Base-by-base conservation (phyloP, 2,113 vertebrate species). In the Halichoerus grypus region DNA sequence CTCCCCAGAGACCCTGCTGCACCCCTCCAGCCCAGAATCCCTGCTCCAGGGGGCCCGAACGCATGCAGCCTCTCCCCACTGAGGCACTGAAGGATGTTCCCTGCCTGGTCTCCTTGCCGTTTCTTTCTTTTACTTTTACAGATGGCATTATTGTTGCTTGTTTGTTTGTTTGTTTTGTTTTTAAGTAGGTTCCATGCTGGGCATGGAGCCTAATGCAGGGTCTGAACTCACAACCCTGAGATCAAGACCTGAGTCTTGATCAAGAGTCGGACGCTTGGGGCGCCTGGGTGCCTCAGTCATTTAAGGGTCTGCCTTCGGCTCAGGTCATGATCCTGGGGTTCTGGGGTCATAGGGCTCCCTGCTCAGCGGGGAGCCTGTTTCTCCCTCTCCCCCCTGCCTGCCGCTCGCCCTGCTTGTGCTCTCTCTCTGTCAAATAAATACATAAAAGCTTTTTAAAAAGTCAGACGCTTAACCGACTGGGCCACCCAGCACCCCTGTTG, bases 161-260 rank as follows among this genome's bases (percentile, higher is more conserved):
- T n/a, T 92, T 95, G 33, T 69, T 67, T 18, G 31, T 69, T 69
- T n/a, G 67, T 69, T n/a, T 69, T 69, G 67, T 69, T 69, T 69
- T 19, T 69, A 69, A 69, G 67, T 69, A 69, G 33, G 16, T 36
- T 36, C 67, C 67, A 36, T 4, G 18, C 67, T 69, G 67, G n/a
- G 67, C 33, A 69, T 19, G 18, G 67, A 69, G 33, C 18, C 33
- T 33, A 36, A 0, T n/a, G 33, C 7, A 28, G 16, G 8, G 67
- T 28, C 33, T 36, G 67, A 69, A 69, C 33, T 69, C 33, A 69
- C 9, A 33, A 69, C 33, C 16, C 18, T 36, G 18, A 36, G 33
- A 69, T 69, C 33, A 36, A 69, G 67, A 69, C 67, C 67, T n/a
- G 31, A 67, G 65, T 67, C 33, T 67, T 67, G 33, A 33, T 67